These are phyloP conservation scores for Ditylenchus dipsaci DNA, from an alignment of 1,140 invertebrate genomes.

Conservation along the genomic window DNA sequence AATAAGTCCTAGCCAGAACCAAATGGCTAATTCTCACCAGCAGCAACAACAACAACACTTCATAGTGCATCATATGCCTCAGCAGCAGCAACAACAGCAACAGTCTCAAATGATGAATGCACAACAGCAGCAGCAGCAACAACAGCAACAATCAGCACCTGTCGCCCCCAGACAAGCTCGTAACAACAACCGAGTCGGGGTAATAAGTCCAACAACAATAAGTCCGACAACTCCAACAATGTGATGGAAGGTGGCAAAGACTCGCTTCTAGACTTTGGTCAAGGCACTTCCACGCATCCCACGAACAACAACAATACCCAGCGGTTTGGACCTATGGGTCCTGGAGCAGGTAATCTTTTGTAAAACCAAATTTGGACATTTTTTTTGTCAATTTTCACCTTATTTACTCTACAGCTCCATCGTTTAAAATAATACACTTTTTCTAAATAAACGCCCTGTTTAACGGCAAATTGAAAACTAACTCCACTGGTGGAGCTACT, in stretches of 20 bases:
- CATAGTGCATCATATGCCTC: constrained; percentile 28
- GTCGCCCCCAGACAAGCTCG: not conserved
- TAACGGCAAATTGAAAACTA: too few species aligned
- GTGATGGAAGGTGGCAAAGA: not conserved
- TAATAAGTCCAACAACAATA: not conserved
- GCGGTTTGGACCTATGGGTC: constrained; percentile 20
- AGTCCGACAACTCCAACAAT: constrained; percentile 1
- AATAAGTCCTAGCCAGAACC: not conserved
- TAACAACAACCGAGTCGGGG: not conserved
- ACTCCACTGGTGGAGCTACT: too few species aligned
- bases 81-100: constrained; percentile 21
- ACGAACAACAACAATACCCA: constrained; percentile 9
- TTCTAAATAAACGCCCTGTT: too few species aligned
- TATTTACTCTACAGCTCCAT: too few species aligned
- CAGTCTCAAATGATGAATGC: not conserved
- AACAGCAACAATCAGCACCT: constrained; percentile 2
- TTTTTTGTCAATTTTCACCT: constrained; percentile 22
- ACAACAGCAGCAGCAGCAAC: constrained; percentile 4
- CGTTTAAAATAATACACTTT: too few species aligned
- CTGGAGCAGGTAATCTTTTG: constrained; percentile 13
- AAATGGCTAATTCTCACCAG: constrained; percentile 3
- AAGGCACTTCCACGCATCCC: not conserved
- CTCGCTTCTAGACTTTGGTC: constrained; percentile 4
- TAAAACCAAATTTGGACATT: not conserved
- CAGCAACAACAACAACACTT: constrained; percentile 22